Conservation (phyloP, 1,140 invertebrate genomes). For the Drosophila subobscura region DNA sequence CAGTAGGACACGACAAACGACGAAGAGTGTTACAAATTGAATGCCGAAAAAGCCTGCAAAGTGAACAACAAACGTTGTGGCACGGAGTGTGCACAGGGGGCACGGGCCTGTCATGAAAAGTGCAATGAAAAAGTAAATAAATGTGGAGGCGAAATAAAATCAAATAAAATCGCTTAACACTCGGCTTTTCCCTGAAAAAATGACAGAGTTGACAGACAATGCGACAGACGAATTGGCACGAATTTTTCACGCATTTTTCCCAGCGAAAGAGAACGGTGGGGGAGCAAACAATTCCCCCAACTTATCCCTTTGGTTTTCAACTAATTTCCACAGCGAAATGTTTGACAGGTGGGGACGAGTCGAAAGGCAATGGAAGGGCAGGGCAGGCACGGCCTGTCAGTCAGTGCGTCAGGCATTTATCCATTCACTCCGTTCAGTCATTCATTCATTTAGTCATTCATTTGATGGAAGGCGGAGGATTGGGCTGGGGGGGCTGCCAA, state of each 20-base stretch:
- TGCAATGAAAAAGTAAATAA: slow-evolving; percentile 65
- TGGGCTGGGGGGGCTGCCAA: slow-evolving; percentile 9
- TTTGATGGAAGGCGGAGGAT: slow-evolving; percentile 1
- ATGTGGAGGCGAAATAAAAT: slow-evolving; percentile 25
- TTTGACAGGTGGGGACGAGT: slow-evolving; percentile 53
- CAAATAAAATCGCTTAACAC: slow-evolving; percentile 70
- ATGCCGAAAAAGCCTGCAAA: slow-evolving; percentile 58
- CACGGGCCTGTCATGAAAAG: slow-evolving; percentile 47
- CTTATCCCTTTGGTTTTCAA: slow-evolving; percentile 53
- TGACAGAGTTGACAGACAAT: slow-evolving; percentile 60
- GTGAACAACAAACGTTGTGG: slow-evolving; percentile 32
- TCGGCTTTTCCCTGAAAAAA: slow-evolving; percentile 15
- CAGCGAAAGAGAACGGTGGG: slow-evolving; percentile 13
- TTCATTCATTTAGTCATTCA: slow-evolving; percentile 45
- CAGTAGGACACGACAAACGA: slow-evolving; percentile 31
- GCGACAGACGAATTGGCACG: slow-evolving; percentile 54
- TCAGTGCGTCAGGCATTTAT: slow-evolving; percentile 36
- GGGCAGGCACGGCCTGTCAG: slow-evolving; percentile 33
- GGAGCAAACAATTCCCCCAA: slow-evolving; percentile 25
- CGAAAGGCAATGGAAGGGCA: slow-evolving; percentile 16
- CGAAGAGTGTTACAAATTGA: slow-evolving; percentile 66
- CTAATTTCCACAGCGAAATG: slow-evolving; percentile 61
- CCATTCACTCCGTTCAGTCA: slow-evolving; percentile 19
- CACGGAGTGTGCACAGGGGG: neutral
- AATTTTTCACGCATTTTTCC: slow-evolving; percentile 56